Conservation (phyloP, 2,113 vertebrate genomes). For the Archocentrus centrarchus region DNA sequence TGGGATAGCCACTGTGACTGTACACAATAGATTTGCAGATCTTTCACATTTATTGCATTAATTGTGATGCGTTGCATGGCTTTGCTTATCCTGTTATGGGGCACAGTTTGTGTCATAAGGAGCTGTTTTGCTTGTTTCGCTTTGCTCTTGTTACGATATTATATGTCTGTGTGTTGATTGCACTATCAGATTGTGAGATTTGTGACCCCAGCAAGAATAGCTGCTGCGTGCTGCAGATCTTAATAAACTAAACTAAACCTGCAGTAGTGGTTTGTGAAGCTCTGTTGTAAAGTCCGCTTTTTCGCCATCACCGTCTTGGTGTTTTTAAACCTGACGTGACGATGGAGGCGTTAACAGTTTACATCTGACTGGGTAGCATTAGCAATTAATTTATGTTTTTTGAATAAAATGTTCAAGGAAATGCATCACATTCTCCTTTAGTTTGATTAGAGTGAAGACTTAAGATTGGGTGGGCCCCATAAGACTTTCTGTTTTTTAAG, state of each 20-base stretch:
- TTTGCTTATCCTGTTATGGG: rapidly evolving
- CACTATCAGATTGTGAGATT: background rate
- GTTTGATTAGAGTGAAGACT: too few relatives aligned
- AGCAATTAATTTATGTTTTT: too few relatives aligned
- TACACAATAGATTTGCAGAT: background rate
- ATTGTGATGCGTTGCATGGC: too few relatives aligned
- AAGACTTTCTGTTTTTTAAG: too few relatives aligned
- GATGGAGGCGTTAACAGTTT: background rate
- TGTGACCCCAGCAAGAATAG: background rate
- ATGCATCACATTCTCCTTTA: too few relatives aligned
- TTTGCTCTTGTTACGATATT: background rate
- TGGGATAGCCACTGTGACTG: background rate
- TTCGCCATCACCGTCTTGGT: background rate
- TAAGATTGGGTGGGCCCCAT: too few relatives aligned
- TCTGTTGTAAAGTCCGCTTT: too few relatives aligned
- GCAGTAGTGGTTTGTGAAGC: background rate
- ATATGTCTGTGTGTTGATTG: background rate
- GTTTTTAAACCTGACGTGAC: background rate
- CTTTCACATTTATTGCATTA: background rate
- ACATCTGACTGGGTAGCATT: too few relatives aligned
- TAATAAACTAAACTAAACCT: background rate
- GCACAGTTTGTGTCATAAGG: too few relatives aligned
- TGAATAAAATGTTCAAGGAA: too few relatives aligned
- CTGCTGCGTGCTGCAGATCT: background rate
- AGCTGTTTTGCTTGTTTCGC: background rate